These are phyloP conservation scores for Papilio glaucus DNA, from an alignment of 1,140 invertebrate genomes.

Conservation along the genomic window DNA sequence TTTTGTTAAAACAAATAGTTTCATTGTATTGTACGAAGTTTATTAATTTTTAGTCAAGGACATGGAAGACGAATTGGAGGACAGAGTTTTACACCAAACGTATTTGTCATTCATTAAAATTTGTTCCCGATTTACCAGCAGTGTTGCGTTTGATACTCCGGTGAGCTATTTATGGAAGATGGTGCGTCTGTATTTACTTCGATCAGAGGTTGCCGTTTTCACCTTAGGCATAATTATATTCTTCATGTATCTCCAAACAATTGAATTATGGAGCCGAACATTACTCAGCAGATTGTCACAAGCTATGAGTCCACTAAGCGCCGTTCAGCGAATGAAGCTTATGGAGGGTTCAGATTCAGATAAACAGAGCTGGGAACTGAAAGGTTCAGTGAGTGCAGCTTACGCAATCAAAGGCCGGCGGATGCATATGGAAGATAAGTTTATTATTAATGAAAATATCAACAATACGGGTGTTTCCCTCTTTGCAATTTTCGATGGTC, in stretches of 20 bases:
- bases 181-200: conserved; percentile 88
- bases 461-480: conserved; percentile 90
- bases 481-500: conserved; percentile 97
- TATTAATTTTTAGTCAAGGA: conserved; percentile 51
- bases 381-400: conserved; percentile 89
- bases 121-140: conserved; percentile 90
- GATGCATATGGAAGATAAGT: conserved; percentile 96
- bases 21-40: conserved; percentile 47
- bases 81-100: conserved; percentile 92
- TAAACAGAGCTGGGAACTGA: conserved; percentile 91
- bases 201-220: conserved; percentile 89
- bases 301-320: conserved; percentile 85
- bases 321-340: conserved; percentile 82
- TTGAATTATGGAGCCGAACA: conserved; percentile 90
- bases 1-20: conserved; percentile 41
- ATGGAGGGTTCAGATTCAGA: conserved; percentile 83
- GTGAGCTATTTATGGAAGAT: conserved; percentile 89
- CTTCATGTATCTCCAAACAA: conserved; percentile 90
- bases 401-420: conserved; percentile 95
- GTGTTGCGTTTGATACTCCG: conserved; percentile 87
- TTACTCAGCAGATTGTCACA: conserved; percentile 89
- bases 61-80: conserved; percentile 95
- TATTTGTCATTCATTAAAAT: conserved; percentile 93
- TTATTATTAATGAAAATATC: conserved; percentile 91
- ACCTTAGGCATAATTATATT: conserved; percentile 87